Base-by-base conservation (phyloP, 2,113 vertebrate species). In the Pycnonotus jocosus region DNA sequence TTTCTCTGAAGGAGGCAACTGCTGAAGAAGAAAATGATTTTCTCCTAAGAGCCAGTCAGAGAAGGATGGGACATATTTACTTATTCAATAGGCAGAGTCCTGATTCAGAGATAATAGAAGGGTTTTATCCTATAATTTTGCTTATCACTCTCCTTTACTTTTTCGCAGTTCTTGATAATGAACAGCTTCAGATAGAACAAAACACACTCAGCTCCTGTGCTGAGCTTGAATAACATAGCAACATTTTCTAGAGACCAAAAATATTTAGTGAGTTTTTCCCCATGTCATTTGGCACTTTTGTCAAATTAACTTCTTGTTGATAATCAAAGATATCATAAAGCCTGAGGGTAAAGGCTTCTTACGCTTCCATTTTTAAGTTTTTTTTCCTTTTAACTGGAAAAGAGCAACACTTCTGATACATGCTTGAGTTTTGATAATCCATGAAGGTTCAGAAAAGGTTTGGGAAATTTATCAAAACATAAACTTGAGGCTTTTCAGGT, bases 401-500 rank as follows among this genome's bases (percentile, higher is more conserved):
- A 80, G 37, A 65, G 33, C 2, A 2, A 37, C 18, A 88, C 5
- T 28, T 60, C 56, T 78, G 35, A 50, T n/a, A 68, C 11, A 3
- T 24, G 19, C 6, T n/a, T 19, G n/a, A 81, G 10, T 70, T 91
- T 73, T 80, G 42, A 62, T 73, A 47, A 80, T 58, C 47, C 45
- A 21, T 44, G 22, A 47, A 64, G 22, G 16, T 73, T 80, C 64
- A 53, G 79, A 48, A 40, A 88, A 88, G 44, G 11, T 56, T 85
- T 86, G 18, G 37, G n/a, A 47, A 71, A 51, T 81, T 83, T 80
- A 64, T 83, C 1, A 8, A 88, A 92, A 78, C 24, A 70, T 61
- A 45, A 83, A 86, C 14, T 24, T 57, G 20, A 95, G 61, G 62
- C 45, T 84, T 95, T 95, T 93, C 81, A 90, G 76, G n/a, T 88